A percentile compares a stretch with the other conserved stretches of the same genome.
Evolutionary conservation across 1,140 invertebrate species (phyloP).

Genomic region (Teleopsis dalmanni): DNA sequence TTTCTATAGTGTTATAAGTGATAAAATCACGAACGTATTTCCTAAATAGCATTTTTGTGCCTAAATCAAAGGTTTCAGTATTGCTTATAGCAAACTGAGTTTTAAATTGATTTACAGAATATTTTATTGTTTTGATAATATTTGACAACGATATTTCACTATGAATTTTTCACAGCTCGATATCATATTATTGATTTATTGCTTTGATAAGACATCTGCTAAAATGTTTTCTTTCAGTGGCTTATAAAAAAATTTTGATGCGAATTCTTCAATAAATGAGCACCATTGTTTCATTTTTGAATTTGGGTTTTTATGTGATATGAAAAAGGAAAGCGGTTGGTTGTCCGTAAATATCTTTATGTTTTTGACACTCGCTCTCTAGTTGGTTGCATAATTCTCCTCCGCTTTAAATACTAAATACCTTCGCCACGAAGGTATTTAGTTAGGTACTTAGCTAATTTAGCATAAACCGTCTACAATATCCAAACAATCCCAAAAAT

Average conservation of each 20-base stretch:
- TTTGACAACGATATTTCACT: background rate
- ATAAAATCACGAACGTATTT: background rate
- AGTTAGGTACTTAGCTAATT: background rate
- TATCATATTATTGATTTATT: background rate
- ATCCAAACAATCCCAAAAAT: background rate
- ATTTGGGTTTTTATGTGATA: no score
- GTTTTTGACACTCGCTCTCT: conserved; percentile 22
- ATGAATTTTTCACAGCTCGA: background rate
- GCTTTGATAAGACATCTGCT: conserved; percentile 19
- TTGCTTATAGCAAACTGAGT: background rate
- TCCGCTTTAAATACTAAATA: background rate
- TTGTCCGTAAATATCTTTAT: conserved; percentile 37
- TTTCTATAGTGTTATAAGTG: background rate
- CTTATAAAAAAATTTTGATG: conserved; percentile 21
- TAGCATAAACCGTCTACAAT: background rate
- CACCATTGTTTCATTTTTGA: conserved; percentile 7
- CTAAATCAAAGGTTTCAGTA: background rate
- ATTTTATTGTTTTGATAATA: background rate
- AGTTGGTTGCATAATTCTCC: conserved; percentile 9
- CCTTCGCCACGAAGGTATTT: background rate
- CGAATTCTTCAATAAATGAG: conserved; percentile 8
- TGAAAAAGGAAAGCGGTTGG: conserved; percentile 6
- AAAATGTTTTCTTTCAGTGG: no score
- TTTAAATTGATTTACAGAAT: background rate
- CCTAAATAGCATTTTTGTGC: background rate